Evolutionary conservation across 2,797 vertebrate genomes (phyloP), one percentile per base, ranked within the genome.

Genomic region (Lepidocolaptes lacrymiger): DNA sequence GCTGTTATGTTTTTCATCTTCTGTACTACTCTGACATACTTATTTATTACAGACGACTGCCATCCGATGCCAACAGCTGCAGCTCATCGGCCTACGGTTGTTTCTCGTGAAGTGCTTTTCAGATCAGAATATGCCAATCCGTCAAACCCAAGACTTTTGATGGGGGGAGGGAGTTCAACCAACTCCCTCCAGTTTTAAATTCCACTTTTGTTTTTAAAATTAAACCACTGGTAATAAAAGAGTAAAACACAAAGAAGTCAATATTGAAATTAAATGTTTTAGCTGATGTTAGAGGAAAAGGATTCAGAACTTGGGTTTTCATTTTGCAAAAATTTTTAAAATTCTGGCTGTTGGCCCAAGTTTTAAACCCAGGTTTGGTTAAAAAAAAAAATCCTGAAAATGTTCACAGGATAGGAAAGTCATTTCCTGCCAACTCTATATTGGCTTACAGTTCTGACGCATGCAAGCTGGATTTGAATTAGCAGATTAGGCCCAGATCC

Each of bases 391-490:
- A 88, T 94, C 74, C 84, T 94, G 92, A 97, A 97, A 96, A 95
- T 79, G 67, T 96, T 97, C 96, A 89, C 96, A 97, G 94, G 94
- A 93, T 95, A 95, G 94, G 90, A 96, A 97, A 96, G 83, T 86
- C 6, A 28, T 96, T 97, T 97, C 95, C 95, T 97, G 96, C 95
- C 96, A 97, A 85, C 96, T 95, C 95, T 96, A 97, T 97, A 97
- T 97, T 96, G 93, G 93, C 88, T 94, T 96, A 93, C 91, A 93
- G 91, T 93, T 95, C 87, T 94, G 95, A 91, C 93, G 94, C 91
- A 93, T 88, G 76, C 93, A 95, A 95, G 67, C 89, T 91, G 87
- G 90, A 95, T 96, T 87, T 96, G 92, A 97, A 95, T 93, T 94
- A 95, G 89, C 76, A 95, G 91, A 96, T 96, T 95, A 96, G 91